These are phyloP conservation scores for Paradoxurus hermaphroditus DNA, from an alignment of 2,113 vertebrate genomes.

Conservation along the genomic window DNA sequence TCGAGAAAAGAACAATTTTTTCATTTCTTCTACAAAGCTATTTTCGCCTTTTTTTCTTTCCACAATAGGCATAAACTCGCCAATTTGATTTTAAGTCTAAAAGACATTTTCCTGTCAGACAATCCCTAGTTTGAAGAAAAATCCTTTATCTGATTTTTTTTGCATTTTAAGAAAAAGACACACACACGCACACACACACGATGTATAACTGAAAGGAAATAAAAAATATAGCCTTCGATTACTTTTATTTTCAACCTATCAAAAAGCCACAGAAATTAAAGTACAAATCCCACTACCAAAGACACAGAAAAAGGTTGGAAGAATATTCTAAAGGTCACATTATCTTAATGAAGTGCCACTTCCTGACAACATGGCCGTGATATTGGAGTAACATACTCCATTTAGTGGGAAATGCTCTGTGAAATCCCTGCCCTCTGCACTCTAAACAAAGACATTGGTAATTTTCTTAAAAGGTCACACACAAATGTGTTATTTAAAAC, in stretches of 20 bases:
- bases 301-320: constrained; percentile 74
- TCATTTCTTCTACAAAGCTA: not conserved
- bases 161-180: constrained; percentile 37
- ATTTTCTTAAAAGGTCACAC: constrained; percentile 85
- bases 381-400: constrained; percentile 73
- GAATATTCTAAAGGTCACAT: constrained; percentile 86
- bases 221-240: constrained; percentile 44
- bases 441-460: constrained; percentile 83
- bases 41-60: constrained; percentile 44
- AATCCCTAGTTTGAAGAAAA: constrained; percentile 45
- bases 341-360: constrained; percentile 85
- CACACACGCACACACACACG: not conserved
- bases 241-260: constrained; percentile 65
- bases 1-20: constrained; percentile 9
- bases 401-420: constrained; percentile 73
- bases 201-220: constrained; percentile 35
- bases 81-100: constrained; percentile 71
- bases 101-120: constrained; percentile 48
- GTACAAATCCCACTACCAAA: constrained; percentile 66
- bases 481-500: constrained; percentile 74
- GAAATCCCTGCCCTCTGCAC: constrained; percentile 78
- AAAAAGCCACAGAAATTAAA: constrained; percentile 75
- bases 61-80: constrained; percentile 49
- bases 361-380: constrained; percentile 80
- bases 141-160: constrained; percentile 55